Evolutionary conservation across 2,113 vertebrate genomes (phyloP).

Genomic region (Piaya cayana): DNA sequence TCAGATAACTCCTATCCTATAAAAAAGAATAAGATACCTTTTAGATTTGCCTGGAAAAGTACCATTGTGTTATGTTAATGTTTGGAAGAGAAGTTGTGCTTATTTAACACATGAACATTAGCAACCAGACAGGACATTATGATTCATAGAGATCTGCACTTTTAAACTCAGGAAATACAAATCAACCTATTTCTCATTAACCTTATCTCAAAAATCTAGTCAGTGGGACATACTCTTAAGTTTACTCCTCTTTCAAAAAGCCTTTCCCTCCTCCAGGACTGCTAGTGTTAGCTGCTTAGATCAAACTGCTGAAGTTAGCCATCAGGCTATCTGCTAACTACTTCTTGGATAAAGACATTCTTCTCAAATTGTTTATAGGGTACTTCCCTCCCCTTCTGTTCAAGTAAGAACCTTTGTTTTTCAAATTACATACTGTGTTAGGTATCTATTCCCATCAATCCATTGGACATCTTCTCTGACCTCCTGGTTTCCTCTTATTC

Average conservation of each 20-base stretch:
- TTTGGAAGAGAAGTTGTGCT: background rate
- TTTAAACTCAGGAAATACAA: slow-evolving; percentile 61
- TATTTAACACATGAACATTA: background rate
- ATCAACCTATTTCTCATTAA: slow-evolving; percentile 59
- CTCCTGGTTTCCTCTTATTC: slow-evolving; percentile 1
- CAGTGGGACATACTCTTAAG: background rate
- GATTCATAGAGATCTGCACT: slow-evolving; percentile 36
- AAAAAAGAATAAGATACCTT: background rate
- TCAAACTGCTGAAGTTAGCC: background rate
- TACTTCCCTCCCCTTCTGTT: background rate
- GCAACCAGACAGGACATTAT: background rate
- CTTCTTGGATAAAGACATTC: slow-evolving; percentile 18
- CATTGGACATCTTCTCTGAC: background rate
- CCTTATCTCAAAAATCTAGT: slow-evolving; percentile 44
- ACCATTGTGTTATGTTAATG: background rate
- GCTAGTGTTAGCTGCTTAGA: background rate
- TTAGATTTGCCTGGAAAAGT: background rate
- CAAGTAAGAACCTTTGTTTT: background rate
- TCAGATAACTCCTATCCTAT: background rate
- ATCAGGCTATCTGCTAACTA: background rate
- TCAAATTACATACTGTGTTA: background rate
- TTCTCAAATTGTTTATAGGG: slow-evolving; percentile 10
- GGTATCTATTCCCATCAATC: background rate
- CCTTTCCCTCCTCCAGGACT: background rate
- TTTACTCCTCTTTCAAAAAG: background rate